phyloP scores from a whole-genome alignment of 2,113 vertebrate genomes.

The Herpailurus yagouaroundi region DNA sequence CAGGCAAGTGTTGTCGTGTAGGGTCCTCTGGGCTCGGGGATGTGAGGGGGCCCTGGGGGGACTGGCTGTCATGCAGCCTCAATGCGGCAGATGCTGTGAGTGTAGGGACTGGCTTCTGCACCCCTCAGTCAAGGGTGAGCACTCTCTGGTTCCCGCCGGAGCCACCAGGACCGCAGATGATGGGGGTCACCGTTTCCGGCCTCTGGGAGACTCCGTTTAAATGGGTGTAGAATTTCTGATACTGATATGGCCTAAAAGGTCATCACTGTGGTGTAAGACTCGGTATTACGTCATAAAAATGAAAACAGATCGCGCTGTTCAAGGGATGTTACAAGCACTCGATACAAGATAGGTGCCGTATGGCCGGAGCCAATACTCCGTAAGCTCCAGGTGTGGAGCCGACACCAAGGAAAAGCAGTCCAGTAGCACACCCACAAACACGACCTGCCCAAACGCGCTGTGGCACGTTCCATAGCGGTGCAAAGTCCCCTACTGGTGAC shows the following conservation, averaged over 20 bases:
- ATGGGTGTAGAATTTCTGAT: background rate
- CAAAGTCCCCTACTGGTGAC: fast-evolving
- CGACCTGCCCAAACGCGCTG: fast-evolving
- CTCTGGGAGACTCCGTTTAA: too few relatives aligned
- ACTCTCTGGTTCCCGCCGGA: too few relatives aligned
- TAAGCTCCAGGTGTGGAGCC: background rate
- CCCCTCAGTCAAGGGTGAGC: background rate
- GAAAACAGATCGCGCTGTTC: background rate
- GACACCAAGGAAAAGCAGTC: background rate
- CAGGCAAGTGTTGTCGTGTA: background rate
- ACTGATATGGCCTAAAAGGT: background rate
- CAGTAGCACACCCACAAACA: too few relatives aligned
- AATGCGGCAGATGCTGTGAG: background rate
- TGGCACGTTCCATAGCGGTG: fast-evolving
- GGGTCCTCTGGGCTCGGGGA: background rate
- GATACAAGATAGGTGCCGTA: background rate
- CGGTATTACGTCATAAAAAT: background rate
- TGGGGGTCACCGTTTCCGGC: fast-evolving
- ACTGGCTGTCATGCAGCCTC: background rate
- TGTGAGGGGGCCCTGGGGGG: fast-evolving
- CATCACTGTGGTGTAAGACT: background rate
- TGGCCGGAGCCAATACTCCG: background rate
- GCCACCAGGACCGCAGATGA: background rate
- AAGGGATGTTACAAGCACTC: background rate
- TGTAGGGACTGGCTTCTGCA: background rate